Evolutionary conservation across 1,140 invertebrate species (phyloP).

Genomic region (Araneus ventricosus): DNA sequence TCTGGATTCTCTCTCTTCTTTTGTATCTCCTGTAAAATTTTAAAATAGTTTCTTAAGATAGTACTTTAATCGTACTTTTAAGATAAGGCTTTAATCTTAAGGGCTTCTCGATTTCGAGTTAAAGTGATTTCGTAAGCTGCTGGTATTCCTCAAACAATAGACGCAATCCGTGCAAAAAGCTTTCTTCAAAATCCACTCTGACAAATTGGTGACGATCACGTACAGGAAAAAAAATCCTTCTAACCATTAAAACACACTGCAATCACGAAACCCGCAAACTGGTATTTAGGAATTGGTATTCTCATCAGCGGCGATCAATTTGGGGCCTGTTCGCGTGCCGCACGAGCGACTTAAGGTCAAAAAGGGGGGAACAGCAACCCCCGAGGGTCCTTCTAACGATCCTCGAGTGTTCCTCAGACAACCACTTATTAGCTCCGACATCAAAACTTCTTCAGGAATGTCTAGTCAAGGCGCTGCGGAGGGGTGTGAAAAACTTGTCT

Average conservation of each 20-base stretch:
- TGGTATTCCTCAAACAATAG: too few species aligned
- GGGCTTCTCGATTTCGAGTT: too few species aligned
- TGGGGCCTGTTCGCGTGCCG: conserved; percentile 29
- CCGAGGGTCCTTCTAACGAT: not conserved
- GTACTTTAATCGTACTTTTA: too few species aligned
- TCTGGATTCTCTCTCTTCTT: too few species aligned
- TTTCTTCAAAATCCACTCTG: not conserved
- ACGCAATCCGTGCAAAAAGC: too few species aligned
- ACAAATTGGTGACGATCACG: too few species aligned
- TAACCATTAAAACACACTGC: not conserved
- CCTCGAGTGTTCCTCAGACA: not conserved
- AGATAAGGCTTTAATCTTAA: too few species aligned
- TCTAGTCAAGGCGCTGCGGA: not conserved
- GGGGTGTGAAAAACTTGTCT: conserved; percentile 27
- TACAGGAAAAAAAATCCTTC: not conserved
- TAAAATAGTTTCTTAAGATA: too few species aligned
- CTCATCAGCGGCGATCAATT: not conserved
- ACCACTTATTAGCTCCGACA: conserved; percentile 20
- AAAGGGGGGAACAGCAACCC: not conserved
- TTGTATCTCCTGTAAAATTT: too few species aligned
- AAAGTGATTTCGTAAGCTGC: too few species aligned
- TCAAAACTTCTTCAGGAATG: conserved; percentile 3
- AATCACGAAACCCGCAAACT: not conserved
- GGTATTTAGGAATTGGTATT: conserved; percentile 22
- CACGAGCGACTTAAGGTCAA: conserved; percentile 21